Evolutionary conservation across 2,113 vertebrate genomes (phyloP).

Genomic region (Colossoma macropomum): DNA sequence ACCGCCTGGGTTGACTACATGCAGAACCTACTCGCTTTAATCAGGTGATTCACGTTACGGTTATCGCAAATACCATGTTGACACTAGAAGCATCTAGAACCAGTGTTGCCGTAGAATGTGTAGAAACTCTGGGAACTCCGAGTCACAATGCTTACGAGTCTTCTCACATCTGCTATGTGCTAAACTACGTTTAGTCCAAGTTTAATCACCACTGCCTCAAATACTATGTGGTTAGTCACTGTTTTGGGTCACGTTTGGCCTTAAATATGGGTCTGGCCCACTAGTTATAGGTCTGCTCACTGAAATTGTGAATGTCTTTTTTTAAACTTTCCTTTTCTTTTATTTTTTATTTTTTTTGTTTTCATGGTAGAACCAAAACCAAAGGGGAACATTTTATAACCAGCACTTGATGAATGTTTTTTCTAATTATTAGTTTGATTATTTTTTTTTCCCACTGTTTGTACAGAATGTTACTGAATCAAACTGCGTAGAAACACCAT

Average conservation of each 20-base stretch:
- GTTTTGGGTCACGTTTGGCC: slow-evolving; percentile 36
- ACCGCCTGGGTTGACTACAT: slow-evolving; percentile 23
- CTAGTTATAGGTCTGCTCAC: slow-evolving; percentile 38
- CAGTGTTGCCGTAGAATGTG: slow-evolving; percentile 28
- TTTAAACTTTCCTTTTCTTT: slow-evolving; percentile 34
- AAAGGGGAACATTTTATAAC: slow-evolving; percentile 60
- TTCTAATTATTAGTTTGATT: slow-evolving; percentile 18
- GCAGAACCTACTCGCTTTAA: slow-evolving; percentile 39
- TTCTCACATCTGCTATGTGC: slow-evolving; percentile 21
- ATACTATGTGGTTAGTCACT: slow-evolving; percentile 32
- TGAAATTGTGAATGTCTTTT: slow-evolving; percentile 56
- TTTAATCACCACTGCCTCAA: slow-evolving; percentile 54
- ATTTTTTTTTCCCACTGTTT: slow-evolving; percentile 27
- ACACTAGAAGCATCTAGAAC: slow-evolving; percentile 34
- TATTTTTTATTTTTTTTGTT: slow-evolving; percentile 40
- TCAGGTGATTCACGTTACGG: slow-evolving; percentile 34
- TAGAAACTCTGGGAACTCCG: slow-evolving; percentile 33
- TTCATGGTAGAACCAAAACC: slow-evolving; percentile 53
- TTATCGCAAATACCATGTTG: slow-evolving; percentile 16
- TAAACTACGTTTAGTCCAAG: slow-evolving; percentile 31
- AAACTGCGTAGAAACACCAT: neutral
- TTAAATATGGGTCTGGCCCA: slow-evolving; percentile 37
- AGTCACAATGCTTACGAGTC: slow-evolving; percentile 25
- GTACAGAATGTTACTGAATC: slow-evolving; percentile 59
- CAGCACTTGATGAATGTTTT: slow-evolving; percentile 59